Evolutionary conservation across 2,113 vertebrate genomes (phyloP).

Genomic region (Pimephales promelas): DNA sequence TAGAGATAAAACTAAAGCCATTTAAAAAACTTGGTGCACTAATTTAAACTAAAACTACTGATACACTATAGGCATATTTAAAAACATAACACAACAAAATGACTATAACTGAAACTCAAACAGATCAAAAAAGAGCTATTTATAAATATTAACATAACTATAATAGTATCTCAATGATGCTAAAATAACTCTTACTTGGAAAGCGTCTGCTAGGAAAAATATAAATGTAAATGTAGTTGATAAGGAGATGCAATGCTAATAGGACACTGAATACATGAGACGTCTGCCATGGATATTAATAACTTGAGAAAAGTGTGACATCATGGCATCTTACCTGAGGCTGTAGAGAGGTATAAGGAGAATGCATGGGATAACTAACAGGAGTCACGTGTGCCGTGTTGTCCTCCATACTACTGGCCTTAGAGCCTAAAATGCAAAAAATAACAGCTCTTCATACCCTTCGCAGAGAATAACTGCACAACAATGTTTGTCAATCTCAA

Average conservation of each 20-base stretch:
- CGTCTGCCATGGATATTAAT: background rate
- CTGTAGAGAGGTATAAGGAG: slow-evolving; percentile 82
- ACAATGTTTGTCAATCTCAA: background rate
- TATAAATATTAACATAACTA: background rate
- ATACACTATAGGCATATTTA: background rate
- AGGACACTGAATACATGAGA: background rate
- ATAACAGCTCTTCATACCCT: background rate
- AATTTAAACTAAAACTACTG: background rate
- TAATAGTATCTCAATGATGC: background rate
- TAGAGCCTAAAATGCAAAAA: slow-evolving; percentile 75
- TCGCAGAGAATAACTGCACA: background rate
- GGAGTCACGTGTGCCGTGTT: slow-evolving; percentile 75
- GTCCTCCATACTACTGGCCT: slow-evolving; percentile 83
- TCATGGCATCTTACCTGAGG: slow-evolving; percentile 78
- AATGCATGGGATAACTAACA: slow-evolving; percentile 75
- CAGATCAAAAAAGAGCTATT: background rate
- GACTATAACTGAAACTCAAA: background rate
- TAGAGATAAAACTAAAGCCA: background rate
- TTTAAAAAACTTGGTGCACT: background rate
- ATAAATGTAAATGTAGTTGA: background rate
- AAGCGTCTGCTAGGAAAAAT: background rate
- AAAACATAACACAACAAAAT: background rate
- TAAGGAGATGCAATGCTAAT: background rate
- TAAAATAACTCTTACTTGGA: background rate
- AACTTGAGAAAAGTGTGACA: background rate